Base-by-base conservation (phyloP, 2,888 invertebrate genomes). In the Tetramorium bicarinatum region DNA sequence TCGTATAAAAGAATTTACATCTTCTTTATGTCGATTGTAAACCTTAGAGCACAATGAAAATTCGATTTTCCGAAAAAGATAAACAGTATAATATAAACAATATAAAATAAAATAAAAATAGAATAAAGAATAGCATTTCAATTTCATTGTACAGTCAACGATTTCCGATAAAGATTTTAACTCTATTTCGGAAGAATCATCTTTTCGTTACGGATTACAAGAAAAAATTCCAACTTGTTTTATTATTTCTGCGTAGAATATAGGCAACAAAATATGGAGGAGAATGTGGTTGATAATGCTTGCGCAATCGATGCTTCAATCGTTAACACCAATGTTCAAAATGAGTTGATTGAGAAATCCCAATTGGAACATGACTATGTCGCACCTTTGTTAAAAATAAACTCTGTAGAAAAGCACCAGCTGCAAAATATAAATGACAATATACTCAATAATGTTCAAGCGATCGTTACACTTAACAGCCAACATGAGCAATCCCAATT, bases 41-140 rank as follows among this genome's bases (percentile, higher is more conserved):
- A 61, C 29, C 34, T 61, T 49, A 87, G 62, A 49, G 15, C n/a
- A 34, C 18, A 87, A 74, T 1, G 44, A 49, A 21, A 38, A 34
- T 34, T 25, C 38, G 0, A 4, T 52, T 47, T 41, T 15, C 11
- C 71, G 61, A 29, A 13, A 85, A 81, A 52, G 67, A 64, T 61
- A 64, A 29, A 6, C 0, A 15, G 34, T 6, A 6, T 56, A 44
- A 52, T 64, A 11, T 44, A 47, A 18, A 59, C n/a, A n/a, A n/a
- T n/a, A n/a, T 56, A 44, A 52, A 69, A 11, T 44, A 47, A 18
- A 59, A 64, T 8, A 13, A 25, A 44, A 15, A 34, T 41, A 18
- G 49, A 59, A 64, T 25, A 4, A 41, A 15, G 29, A 34, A 34
- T 34, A 3, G 29, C 67, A 52, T 21, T 66, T 29, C 66, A 85